phyloP scores from a whole-genome alignment of 1,140 invertebrate species.

The Dendrolimus kikuchii region DNA sequence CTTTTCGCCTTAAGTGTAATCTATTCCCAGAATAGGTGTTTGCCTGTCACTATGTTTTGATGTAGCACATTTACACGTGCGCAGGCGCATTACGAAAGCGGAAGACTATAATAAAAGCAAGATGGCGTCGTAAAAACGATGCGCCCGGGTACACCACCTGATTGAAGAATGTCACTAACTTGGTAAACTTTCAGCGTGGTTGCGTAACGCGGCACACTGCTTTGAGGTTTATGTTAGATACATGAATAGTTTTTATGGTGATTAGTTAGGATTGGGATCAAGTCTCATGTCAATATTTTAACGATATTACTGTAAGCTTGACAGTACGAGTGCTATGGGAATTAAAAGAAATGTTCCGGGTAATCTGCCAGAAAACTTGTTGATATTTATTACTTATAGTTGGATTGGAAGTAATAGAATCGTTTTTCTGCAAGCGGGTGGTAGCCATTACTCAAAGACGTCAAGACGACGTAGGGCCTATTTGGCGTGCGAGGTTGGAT shows the following conservation, averaged over 20 bases:
- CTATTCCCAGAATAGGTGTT: neutral
- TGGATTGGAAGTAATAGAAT: no score
- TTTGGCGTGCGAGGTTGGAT: no score
- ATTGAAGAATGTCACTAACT: constrained; percentile 24
- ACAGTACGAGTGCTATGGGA: no score
- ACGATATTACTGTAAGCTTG: no score
- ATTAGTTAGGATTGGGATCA: neutral
- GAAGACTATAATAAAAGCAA: constrained; percentile 31
- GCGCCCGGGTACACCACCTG: constrained; percentile 15
- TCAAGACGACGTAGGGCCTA: no score
- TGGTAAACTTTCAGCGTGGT: constrained; percentile 13
- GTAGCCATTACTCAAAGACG: no score
- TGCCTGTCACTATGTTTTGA: constrained; percentile 14
- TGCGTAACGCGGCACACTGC: constrained; percentile 6
- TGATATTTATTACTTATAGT: no score
- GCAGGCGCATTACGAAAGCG: constrained; percentile 20
- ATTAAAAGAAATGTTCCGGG: no score
- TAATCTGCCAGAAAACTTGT: no score
- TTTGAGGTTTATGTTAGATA: constrained; percentile 4
- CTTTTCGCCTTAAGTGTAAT: neutral
- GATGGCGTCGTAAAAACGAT: constrained; percentile 20
- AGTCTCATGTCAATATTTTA: no score
- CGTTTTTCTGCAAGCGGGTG: no score
- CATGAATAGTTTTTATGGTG: neutral
- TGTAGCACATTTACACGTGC: constrained; percentile 21